Percentiles rank a stretch among this genome's conserved stretches.
Evolutionary conservation across 2,888 invertebrate species (phyloP).

Genomic region (Chymomyza fuscimana): DNA sequence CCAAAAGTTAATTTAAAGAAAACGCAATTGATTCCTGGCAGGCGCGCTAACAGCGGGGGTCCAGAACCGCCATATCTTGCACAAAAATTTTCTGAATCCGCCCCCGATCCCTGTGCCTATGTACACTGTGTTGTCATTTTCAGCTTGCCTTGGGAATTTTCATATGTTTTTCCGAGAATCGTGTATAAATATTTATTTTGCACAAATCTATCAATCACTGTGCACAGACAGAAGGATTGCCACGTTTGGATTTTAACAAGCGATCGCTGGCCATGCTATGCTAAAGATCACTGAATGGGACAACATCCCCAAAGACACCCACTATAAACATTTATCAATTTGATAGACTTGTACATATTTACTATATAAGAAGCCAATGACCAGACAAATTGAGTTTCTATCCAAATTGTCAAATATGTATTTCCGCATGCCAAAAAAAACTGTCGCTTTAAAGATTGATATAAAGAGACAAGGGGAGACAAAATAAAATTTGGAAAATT

Average conservation of each 20-base stretch:
- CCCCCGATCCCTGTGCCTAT: not conserved
- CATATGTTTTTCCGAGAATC: constrained; percentile 47
- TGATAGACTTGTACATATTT: constrained; percentile 36
- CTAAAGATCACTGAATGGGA: not conserved
- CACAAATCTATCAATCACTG: constrained; percentile 47
- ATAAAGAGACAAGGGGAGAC: not conserved
- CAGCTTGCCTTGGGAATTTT: constrained; percentile 23
- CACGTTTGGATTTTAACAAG: not conserved
- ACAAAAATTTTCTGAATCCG: no score
- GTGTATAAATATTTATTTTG: constrained; percentile 55
- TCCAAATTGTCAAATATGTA: constrained; percentile 37
- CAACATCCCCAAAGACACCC: constrained; percentile 6
- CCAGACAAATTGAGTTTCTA: constrained; percentile 6
- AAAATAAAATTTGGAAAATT: not conserved
- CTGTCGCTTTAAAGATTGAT: not conserved
- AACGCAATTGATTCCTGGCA: not conserved
- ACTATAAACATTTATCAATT: constrained; percentile 47
- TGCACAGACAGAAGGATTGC: constrained; percentile 43
- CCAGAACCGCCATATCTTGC: no score
- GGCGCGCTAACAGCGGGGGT: no score
- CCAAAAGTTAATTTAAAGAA: constrained; percentile 10
- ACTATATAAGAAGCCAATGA: constrained; percentile 24
- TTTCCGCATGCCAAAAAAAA: constrained; percentile 49
- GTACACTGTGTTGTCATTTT: constrained; percentile 38
- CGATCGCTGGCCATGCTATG: not conserved